Percentiles rank a stretch among this genome's conserved stretches.
Evolutionary conservation across 2,888 invertebrate genomes (phyloP).

Genomic region (Himalopsyche tibetana): DNA sequence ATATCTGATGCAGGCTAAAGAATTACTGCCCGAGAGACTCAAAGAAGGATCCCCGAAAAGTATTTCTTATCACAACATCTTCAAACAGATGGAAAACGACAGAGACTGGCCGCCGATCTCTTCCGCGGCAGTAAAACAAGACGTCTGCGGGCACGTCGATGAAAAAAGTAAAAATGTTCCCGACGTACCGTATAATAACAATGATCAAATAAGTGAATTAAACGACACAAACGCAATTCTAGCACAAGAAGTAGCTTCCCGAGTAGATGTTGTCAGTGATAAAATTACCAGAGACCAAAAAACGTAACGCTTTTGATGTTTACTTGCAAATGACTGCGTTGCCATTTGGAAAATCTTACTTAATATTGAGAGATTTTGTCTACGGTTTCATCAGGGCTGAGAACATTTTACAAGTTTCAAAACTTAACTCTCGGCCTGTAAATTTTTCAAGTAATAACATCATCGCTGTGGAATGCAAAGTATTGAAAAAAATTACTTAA

Average conservation of each 20-base stretch:
- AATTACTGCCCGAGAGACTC: constrained; percentile 71
- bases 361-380: too few species aligned
- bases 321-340: background rate
- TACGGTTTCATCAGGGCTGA: too few species aligned
- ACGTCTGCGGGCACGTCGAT: background rate
- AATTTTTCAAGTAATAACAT: too few species aligned
- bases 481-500: too few species aligned
- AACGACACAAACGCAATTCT: background rate
- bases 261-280: background rate
- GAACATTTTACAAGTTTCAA: too few species aligned
- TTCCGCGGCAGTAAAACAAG: constrained; percentile 35
- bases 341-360: background rate
- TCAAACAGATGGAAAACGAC: constrained; percentile 59
- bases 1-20: constrained; percentile 72
- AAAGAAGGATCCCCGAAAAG: constrained; percentile 69
- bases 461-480: too few species aligned
- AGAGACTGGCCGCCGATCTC: constrained; percentile 62
- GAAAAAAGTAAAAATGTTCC: constrained; percentile 16
- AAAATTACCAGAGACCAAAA: background rate
- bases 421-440: too few species aligned
- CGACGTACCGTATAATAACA: constrained; percentile 26
- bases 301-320: constrained; percentile 27
- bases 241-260: background rate
- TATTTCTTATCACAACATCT: constrained; percentile 57
- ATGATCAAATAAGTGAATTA: constrained; percentile 24